Conservation (phyloP, 2,113 vertebrate species). For the Blennius ocellaris region DNA sequence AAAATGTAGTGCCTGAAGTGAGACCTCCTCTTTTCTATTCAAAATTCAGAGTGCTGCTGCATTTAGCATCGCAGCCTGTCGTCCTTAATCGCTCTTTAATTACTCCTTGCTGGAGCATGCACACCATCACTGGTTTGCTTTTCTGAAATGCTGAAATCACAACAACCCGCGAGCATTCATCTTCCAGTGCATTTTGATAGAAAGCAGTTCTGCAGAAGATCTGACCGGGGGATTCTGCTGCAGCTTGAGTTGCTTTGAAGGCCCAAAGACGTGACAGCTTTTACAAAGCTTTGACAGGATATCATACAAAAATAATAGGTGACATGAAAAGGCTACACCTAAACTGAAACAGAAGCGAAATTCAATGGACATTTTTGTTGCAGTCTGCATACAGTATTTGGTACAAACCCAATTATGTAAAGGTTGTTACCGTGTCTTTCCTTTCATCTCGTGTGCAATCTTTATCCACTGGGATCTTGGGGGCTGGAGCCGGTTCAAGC, state of each 20-base stretch:
- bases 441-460: no score
- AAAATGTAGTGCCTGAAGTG: slow-evolving; percentile 40
- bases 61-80: slow-evolving; percentile 25
- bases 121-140: slow-evolving; percentile 35
- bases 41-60: slow-evolving; percentile 25
- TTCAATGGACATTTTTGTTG: no score
- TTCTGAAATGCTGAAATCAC: slow-evolving; percentile 48
- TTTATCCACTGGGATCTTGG: no score
- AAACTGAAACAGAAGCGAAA: no score
- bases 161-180: slow-evolving; percentile 39
- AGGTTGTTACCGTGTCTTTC: no score
- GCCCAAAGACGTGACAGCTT: background rate
- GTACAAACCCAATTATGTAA: no score
- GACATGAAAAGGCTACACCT: no score
- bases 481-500: no score
- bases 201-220: background rate
- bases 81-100: slow-evolving; percentile 61
- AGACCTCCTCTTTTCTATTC: slow-evolving; percentile 40
- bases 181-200: no score
- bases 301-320: no score
- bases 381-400: no score
- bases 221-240: background rate
- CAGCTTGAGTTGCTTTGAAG: background rate
- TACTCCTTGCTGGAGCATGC: slow-evolving; percentile 42
- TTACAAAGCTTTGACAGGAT: no score